Evolutionary conservation across 1,140 invertebrate genomes (phyloP).

Genomic region (Ceratina australensis): DNA sequence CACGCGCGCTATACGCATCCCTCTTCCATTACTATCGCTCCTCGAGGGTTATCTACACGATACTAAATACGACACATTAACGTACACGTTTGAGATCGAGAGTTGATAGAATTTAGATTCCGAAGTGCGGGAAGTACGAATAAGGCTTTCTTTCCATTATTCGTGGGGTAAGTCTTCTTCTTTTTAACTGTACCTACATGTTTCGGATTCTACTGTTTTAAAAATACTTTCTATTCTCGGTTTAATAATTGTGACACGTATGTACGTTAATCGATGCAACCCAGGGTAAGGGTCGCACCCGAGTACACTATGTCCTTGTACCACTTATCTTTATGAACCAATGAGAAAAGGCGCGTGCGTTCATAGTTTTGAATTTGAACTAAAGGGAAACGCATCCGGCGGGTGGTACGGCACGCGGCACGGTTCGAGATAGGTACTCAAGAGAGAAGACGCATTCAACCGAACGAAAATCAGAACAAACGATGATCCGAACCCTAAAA

Average conservation of each 20-base stretch:
- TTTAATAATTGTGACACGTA: too few relatives aligned
- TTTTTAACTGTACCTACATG: too few relatives aligned
- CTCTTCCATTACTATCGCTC: constrained; percentile 16
- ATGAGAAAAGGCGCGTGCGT: not conserved
- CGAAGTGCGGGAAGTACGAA: not conserved
- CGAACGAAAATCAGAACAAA: constrained; percentile 43
- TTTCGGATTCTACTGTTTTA: too few relatives aligned
- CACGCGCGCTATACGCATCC: too few relatives aligned
- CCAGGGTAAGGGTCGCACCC: too few relatives aligned
- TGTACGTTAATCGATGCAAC: too few relatives aligned
- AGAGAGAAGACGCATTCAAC: constrained; percentile 38
- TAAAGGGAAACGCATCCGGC: constrained; percentile 32
- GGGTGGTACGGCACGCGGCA: not conserved
- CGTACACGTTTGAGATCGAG: constrained; percentile 2
- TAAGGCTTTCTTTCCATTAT: not conserved
- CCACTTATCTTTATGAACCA: not conserved
- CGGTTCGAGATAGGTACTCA: constrained; percentile 15
- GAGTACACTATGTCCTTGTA: not conserved
- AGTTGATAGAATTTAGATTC: not conserved
- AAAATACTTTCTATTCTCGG: too few relatives aligned
- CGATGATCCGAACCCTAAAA: constrained; percentile 50
- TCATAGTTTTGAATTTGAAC: constrained; percentile 10
- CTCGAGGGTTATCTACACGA: not conserved
- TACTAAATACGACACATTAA: not conserved
- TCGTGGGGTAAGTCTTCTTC: not conserved